Evolutionary conservation across 2,888 invertebrate genomes (phyloP).

Genomic region (Subacronicta megacephala): DNA sequence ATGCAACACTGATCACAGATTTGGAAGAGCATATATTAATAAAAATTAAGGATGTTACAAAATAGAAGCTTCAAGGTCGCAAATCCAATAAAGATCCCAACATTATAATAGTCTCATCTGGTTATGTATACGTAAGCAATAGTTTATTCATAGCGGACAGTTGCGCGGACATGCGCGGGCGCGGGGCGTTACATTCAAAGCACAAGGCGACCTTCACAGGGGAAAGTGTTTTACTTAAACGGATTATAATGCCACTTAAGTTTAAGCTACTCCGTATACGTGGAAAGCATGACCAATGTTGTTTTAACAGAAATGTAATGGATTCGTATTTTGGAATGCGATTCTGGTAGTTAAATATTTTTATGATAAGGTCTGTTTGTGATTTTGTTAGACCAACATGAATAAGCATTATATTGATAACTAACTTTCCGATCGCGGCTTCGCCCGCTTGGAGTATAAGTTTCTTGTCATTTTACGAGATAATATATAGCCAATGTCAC

Average conservation of each 20-base stretch:
- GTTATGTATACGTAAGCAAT: constrained; percentile 55
- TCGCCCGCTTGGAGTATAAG: no score
- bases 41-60: constrained; percentile 4
- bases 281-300: constrained; percentile 50
- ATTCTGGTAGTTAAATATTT: neutral
- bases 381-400: no score
- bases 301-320: constrained; percentile 22
- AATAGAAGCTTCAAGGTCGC: constrained; percentile 27
- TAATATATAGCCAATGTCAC: no score
- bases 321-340: neutral
- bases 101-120: constrained; percentile 47
- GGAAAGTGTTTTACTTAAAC: constrained; percentile 82
- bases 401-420: no score
- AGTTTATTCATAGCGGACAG: constrained; percentile 61
- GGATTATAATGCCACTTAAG: constrained; percentile 68
- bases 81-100: constrained; percentile 12
- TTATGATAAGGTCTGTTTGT: neutral
- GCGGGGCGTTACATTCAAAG: constrained; percentile 70
- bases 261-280: constrained; percentile 48
- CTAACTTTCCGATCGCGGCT: no score
- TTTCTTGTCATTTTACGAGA: no score
- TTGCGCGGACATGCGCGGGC: constrained; percentile 63
- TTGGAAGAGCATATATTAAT: constrained; percentile 1
- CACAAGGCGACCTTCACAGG: constrained; percentile 78
- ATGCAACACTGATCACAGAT: neutral